A percentile compares a stretch with the other conserved stretches of the same genome.
Conservation (phyloP, 2,113 vertebrate species). For the Pipra filicauda region DNA sequence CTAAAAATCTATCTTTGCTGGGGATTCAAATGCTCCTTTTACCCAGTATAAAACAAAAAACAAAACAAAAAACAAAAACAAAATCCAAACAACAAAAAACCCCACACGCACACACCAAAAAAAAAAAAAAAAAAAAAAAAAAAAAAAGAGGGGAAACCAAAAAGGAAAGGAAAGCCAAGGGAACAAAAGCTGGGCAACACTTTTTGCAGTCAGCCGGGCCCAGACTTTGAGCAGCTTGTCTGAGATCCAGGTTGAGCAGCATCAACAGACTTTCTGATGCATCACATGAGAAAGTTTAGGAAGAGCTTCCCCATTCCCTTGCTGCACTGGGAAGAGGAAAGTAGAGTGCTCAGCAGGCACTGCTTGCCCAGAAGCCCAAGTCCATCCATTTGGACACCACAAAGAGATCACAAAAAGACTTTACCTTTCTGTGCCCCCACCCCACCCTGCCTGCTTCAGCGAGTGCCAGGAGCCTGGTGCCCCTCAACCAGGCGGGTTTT, state of each 20-base stretch:
- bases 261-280: neutral
- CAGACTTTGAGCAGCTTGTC: neutral
- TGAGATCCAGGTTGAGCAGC: neutral
- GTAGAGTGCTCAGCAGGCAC: neutral
- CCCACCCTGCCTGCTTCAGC: rapidly evolving
- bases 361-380: neutral
- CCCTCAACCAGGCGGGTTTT: neutral
- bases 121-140: neutral
- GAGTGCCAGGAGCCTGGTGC: rapidly evolving
- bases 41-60: neutral
- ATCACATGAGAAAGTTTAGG: neutral
- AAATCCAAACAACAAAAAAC: too few relatives aligned
- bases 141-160: neutral
- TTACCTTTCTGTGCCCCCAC: neutral
- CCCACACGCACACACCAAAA: too few relatives aligned
- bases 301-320: neutral
- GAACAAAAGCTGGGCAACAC: neutral
- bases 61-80: too few relatives aligned
- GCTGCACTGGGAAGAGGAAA: neutral
- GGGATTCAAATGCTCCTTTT: neutral
- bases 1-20: neutral
- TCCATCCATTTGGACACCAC: neutral
- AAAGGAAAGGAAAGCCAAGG: neutral
- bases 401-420: neutral
- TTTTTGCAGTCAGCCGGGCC: neutral